Conservation (phyloP, 2,113 vertebrate species). For the Gasterosteus aculeatus region DNA sequence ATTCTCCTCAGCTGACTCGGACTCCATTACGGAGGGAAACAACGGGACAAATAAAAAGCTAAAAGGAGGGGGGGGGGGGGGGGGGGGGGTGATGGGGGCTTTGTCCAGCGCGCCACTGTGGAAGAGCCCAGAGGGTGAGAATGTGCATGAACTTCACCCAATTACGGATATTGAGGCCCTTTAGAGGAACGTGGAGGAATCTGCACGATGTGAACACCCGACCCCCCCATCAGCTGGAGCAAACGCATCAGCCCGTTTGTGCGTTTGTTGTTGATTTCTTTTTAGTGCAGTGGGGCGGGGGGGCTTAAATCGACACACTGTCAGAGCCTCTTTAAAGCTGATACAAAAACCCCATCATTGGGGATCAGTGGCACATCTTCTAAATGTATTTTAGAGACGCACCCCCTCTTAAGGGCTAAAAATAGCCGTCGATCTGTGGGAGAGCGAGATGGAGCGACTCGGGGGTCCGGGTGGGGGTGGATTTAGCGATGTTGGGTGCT, state of each 20-base stretch:
- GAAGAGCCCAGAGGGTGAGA: conserved; percentile 35
- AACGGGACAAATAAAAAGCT: conserved; percentile 36
- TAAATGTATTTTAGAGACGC: conserved; percentile 14
- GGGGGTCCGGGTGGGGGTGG: conserved; percentile 1
- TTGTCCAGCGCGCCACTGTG: conserved; percentile 6
- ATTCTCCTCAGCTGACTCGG: conserved; percentile 35
- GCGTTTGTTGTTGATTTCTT: conserved; percentile 34
- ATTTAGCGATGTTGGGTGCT: conserved; percentile 4
- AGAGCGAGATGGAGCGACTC: not conserved
- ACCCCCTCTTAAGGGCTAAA: conserved; percentile 4
- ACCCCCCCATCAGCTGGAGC: conserved; percentile 39
- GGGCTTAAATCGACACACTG: conserved; percentile 31
- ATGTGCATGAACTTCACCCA: conserved; percentile 35
- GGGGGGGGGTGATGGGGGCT: conserved; percentile 2
- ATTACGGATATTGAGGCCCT: conserved; percentile 60
- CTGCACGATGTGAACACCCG: conserved; percentile 21
- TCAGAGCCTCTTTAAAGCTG: conserved; percentile 8
- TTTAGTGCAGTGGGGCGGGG: not conserved
- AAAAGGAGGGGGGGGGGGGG: no score
- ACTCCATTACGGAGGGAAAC: conserved; percentile 39
- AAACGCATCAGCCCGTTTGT: conserved; percentile 7
- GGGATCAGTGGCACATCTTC: conserved; percentile 24
- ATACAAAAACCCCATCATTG: conserved; percentile 26
- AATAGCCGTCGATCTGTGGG: conserved; percentile 25
- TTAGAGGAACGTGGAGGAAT: conserved; percentile 22